Evolutionary conservation across 2,797 vertebrate species (phyloP).

Genomic region (Sphaeramia orbicularis): DNA sequence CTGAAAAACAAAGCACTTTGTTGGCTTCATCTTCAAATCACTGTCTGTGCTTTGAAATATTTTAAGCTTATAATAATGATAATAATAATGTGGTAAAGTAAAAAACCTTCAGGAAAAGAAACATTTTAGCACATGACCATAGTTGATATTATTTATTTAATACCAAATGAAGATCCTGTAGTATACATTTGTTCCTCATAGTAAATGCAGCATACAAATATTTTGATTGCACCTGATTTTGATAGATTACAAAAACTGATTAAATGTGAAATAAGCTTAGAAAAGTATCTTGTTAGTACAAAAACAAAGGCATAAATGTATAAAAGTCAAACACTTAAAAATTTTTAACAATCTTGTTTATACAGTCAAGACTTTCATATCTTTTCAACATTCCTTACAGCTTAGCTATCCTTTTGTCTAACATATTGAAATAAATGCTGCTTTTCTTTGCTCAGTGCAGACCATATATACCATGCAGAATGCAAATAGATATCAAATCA

Average conservation of each 20-base stretch:
- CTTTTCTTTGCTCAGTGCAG: slow-evolving; percentile 14
- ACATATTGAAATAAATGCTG: neutral
- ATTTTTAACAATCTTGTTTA: neutral
- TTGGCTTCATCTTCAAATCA: too few species aligned
- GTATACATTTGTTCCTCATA: too few species aligned
- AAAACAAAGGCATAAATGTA: neutral
- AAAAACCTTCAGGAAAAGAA: too few species aligned
- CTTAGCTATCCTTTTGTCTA: slow-evolving; percentile 10
- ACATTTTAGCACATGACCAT: too few species aligned
- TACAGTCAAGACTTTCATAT: slow-evolving; percentile 9
- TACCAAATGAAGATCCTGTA: too few species aligned
- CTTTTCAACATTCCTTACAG: slow-evolving; percentile 28
- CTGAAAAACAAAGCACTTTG: too few species aligned
- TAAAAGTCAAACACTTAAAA: neutral
- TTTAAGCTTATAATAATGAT: too few species aligned
- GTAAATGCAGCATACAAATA: too few species aligned
- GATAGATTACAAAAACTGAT: neutral
- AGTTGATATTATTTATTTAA: too few species aligned
- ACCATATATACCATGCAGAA: slow-evolving; percentile 4
- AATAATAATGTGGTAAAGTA: too few species aligned
- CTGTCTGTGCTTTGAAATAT: too few species aligned
- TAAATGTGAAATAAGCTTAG: neutral
- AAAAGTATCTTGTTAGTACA: neutral
- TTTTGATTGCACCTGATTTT: too few species aligned
- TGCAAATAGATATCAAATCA: slow-evolving; percentile 22